Conservation (phyloP, 2,797 vertebrate species). For the Urosaurus nigricauda region DNA sequence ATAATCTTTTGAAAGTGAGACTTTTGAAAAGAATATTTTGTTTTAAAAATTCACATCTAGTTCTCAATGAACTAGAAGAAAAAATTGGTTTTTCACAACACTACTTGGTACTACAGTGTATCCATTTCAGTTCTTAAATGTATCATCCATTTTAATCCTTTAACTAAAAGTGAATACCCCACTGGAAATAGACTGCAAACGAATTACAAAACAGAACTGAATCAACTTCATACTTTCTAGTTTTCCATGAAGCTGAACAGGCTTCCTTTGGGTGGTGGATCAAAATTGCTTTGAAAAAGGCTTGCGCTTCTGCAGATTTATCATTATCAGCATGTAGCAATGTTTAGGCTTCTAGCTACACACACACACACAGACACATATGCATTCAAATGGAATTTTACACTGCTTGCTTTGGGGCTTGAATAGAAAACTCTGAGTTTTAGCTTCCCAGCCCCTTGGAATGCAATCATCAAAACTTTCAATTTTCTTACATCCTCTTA, state of each 20-base stretch:
- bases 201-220: not conserved
- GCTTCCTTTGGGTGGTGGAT: constrained; percentile 73
- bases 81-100: too few relatives aligned
- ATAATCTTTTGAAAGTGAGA: too few relatives aligned
- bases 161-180: constrained; percentile 55
- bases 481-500: constrained; percentile 16
- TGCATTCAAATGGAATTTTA: constrained; percentile 83
- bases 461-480: constrained; percentile 30
- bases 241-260: constrained; percentile 73
- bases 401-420: constrained; percentile 78
- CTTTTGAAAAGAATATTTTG: too few relatives aligned
- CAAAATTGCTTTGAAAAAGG: constrained; percentile 80
- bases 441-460: constrained; percentile 66
- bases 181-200: constrained; percentile 32
- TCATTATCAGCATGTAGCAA: constrained; percentile 82
- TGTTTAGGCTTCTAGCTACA: constrained; percentile 79
- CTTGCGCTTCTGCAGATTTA: constrained; percentile 81
- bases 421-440: constrained; percentile 78
- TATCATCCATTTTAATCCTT: not conserved
- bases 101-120: not conserved
- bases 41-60: too few relatives aligned
- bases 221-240: constrained; percentile 53
- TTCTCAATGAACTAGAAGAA: too few relatives aligned
- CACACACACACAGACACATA: constrained; percentile 51
- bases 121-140: not conserved